Evolutionary conservation across 1,140 invertebrate species (phyloP).

Genomic region (Achroia grisella): DNA sequence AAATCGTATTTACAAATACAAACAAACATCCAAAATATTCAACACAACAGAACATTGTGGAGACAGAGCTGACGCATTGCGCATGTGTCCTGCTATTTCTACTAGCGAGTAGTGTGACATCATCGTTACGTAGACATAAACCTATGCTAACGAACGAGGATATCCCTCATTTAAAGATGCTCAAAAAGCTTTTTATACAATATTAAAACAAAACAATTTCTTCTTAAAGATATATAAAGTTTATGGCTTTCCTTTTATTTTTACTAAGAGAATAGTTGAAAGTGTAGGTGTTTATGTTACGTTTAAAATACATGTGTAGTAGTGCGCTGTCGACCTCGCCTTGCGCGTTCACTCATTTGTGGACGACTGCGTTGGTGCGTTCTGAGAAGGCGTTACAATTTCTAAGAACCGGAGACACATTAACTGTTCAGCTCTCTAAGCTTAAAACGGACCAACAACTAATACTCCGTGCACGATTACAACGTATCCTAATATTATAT

Average conservation of each 20-base stretch:
- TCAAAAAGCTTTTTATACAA: background rate
- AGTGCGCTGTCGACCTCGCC: slow-evolving; percentile 58
- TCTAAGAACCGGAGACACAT: slow-evolving; percentile 68
- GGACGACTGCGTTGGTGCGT: slow-evolving; percentile 60
- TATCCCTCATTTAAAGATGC: slow-evolving; percentile 37
- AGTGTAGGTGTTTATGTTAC: slow-evolving; percentile 32
- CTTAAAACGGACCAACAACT: slow-evolving; percentile 56
- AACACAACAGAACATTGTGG: slow-evolving; percentile 25
- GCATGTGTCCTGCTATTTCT: slow-evolving; percentile 57
- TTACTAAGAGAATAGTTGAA: background rate
- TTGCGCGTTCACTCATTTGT: slow-evolving; percentile 62
- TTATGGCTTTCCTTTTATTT: background rate
- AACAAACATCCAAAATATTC: too few species aligned
- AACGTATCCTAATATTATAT: too few species aligned
- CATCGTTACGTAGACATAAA: slow-evolving; percentile 58
- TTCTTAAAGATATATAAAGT: background rate
- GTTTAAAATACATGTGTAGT: slow-evolving; percentile 14
- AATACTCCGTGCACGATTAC: slow-evolving; percentile 63
- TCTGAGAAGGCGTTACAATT: slow-evolving; percentile 72
- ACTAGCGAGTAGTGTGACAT: slow-evolving; percentile 60
- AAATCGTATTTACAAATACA: too few species aligned
- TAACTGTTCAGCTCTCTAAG: slow-evolving; percentile 48
- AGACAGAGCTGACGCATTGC: slow-evolving; percentile 51
- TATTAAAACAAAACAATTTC: background rate
- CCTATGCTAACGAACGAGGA: slow-evolving; percentile 56